These are phyloP conservation scores for Fregata magnificens DNA, from an alignment of 2,113 vertebrate species.

Conservation along the genomic window DNA sequence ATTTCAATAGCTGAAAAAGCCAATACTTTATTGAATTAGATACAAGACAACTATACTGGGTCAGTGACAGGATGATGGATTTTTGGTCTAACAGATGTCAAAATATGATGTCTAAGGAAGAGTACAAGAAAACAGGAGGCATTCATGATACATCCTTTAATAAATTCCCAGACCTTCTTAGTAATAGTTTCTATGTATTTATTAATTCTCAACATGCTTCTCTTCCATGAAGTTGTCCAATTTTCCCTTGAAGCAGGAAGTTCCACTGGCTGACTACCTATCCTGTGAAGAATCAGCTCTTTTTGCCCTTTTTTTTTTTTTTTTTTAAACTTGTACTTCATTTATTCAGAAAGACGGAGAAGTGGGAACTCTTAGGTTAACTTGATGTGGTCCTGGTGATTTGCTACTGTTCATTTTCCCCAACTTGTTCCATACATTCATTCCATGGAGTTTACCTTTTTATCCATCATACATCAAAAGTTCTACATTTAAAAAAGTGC, in stretches of 20 bases:
- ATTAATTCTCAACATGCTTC: background rate
- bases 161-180: background rate
- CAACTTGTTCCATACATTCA: background rate
- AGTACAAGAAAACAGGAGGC: background rate
- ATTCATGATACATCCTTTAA: background rate
- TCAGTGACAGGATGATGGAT: background rate
- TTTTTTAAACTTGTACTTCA: background rate
- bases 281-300: background rate
- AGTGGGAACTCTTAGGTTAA: background rate
- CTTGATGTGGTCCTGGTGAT: background rate
- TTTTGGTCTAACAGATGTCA: background rate
- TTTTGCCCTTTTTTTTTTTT: background rate
- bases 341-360: background rate
- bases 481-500: background rate
- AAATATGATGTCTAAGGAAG: background rate
- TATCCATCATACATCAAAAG: background rate
- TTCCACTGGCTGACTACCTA: background rate
- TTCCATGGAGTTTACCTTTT: background rate
- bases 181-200: background rate
- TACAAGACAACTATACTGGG: background rate
- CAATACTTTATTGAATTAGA: background rate
- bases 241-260: background rate
- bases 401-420: background rate
- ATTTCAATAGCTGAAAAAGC: background rate
- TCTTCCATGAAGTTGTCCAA: background rate